Conservation (phyloP, 92 coral and sea anemone genomes). For the Montipora capitata region DNA sequence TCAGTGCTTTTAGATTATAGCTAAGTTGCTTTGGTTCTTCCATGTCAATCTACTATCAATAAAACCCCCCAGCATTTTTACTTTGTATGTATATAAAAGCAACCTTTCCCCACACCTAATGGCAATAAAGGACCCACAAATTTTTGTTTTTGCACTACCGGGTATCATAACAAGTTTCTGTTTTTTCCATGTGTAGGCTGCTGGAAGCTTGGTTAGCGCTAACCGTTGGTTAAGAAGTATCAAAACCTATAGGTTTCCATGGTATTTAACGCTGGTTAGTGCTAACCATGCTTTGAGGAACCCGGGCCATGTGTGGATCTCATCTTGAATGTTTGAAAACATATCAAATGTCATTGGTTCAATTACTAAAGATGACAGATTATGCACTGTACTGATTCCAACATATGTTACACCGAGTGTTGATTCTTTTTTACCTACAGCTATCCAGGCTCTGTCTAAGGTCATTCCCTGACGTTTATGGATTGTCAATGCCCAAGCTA, state of each 20-base stretch:
- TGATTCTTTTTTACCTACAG: slow-evolving; percentile 68
- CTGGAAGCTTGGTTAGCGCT: too few relatives aligned
- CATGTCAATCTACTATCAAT: background rate
- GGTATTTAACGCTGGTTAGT: too few relatives aligned
- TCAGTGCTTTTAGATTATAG: background rate
- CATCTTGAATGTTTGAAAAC: too few relatives aligned
- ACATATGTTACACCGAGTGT: slow-evolving; percentile 78
- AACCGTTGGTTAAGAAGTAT: too few relatives aligned
- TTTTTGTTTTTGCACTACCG: background rate
- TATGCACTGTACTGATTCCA: slow-evolving; percentile 36
- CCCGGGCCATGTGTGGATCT: too few relatives aligned
- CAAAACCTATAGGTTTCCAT: too few relatives aligned
- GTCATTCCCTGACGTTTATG: slow-evolving; percentile 75
- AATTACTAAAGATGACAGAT: too few relatives aligned
- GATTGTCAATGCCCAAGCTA: slow-evolving; percentile 73
- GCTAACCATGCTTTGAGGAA: too few relatives aligned
- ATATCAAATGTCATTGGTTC: too few relatives aligned
- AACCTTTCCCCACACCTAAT: background rate
- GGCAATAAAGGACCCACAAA: slow-evolving; percentile 5
- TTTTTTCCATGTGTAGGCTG: background rate
- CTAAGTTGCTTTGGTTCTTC: background rate
- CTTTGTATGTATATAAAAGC: background rate
- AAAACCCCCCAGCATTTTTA: background rate
- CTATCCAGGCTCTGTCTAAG: slow-evolving; percentile 76
- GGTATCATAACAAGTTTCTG: background rate